Evolutionary conservation across 2,888 invertebrate species (phyloP), one percentile per base, ranked within the genome.

Genomic region (Neoscelio sp.): DNA sequence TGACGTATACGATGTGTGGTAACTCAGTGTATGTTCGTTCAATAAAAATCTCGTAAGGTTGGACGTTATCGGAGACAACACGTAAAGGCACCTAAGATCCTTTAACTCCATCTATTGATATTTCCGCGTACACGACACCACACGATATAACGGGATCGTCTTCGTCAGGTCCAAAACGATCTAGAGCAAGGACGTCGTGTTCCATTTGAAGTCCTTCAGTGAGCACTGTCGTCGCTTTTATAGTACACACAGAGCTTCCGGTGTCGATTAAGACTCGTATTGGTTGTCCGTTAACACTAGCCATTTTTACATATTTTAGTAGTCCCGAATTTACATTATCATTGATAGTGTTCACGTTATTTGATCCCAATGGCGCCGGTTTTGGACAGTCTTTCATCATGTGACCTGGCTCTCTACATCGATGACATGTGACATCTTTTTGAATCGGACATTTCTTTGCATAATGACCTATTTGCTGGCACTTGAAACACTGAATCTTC

Each of bases 11-110:
- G 3, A 83, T 38, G 15, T 82, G 60, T 2, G 78, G 58, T 17
- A 78, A 40, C 5, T 83, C 83, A 0, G 79, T 82, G 15, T 68
- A 81, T 0, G 80, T 80, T 8, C 83, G 70, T 5, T 84, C 82
- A 2, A 84, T 76, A 20, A 83, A 70, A n/a, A 85, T 12, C 17
- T 83, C 83, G 2, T 71, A 52, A 2, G 76, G 64, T 50, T 84
- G 83, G 3, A 71, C 80, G 17, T 82, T 54, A 50, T 85, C 83
- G 5, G 82, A 82, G 15, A 85, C 83, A 2, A 84, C 65, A 38
- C 81, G 52, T 6, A 84, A 20, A 0, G 65, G 60, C 0, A 84
- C 71, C 0, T 70, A 28, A 0, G 76, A 44, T 1, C 60, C 74
- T 30, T 7, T n/a, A 0, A 82, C 82, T 13, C 62, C 74, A 40